phyloP scores from a whole-genome alignment of 2,113 vertebrate species.

The Tachuris rubrigastra region DNA sequence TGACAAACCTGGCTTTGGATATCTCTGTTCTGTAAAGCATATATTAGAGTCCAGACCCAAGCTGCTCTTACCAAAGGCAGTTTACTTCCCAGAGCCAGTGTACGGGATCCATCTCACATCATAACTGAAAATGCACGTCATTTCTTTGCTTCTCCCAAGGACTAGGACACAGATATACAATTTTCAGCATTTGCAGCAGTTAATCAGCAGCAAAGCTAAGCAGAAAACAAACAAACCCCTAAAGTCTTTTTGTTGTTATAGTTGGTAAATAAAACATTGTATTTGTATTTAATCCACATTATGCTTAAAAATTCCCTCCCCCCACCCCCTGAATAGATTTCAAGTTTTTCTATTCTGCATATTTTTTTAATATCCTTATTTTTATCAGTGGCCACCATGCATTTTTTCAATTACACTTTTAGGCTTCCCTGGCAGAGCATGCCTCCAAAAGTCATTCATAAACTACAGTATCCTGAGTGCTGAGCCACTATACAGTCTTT shows the following conservation, averaged over 20 bases:
- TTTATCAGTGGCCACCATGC: neutral
- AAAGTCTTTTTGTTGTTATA: neutral
- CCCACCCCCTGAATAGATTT: neutral
- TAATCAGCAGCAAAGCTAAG: neutral
- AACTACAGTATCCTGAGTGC: neutral
- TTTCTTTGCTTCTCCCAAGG: neutral
- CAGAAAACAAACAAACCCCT: neutral
- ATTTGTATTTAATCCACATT: neutral
- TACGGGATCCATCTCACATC: neutral
- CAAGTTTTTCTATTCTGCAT: neutral
- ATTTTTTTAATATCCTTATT: neutral
- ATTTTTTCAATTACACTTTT: neutral
- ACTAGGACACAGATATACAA: fast-evolving
- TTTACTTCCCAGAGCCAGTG: neutral
- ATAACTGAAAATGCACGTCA: neutral
- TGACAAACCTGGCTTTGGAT: neutral
- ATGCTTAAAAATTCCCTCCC: neutral
- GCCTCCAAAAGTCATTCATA: neutral
- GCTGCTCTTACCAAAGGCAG: neutral
- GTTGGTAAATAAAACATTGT: neutral
- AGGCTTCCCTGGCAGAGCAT: neutral
- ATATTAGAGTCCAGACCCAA: neutral
- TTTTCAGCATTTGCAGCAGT: neutral
- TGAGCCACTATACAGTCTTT: neutral
- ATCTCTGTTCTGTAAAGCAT: neutral